phyloP scores from a whole-genome alignment of 1,140 invertebrate genomes.

The Heliconius hermathena region DNA sequence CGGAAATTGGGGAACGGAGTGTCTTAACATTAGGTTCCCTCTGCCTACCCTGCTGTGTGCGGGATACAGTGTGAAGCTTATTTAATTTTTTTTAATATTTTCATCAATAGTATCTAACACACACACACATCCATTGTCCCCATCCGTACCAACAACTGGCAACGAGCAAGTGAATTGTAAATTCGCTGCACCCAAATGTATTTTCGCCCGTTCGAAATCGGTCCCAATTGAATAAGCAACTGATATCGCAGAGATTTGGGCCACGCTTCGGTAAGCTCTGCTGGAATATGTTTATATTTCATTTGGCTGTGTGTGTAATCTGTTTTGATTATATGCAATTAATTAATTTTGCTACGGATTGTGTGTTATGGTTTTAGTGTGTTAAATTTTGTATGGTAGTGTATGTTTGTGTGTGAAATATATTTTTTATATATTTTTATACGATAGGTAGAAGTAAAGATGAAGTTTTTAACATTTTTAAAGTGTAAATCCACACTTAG shows the following conservation, averaged over 20 bases:
- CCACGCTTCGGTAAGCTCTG: slow-evolving; percentile 34
- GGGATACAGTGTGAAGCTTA: too few relatives aligned
- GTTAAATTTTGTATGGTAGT: background rate
- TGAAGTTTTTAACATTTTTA: too few relatives aligned
- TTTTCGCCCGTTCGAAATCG: slow-evolving; percentile 58
- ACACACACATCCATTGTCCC: slow-evolving; percentile 48
- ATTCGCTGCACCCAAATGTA: slow-evolving; percentile 57
- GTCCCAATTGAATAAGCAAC: slow-evolving; percentile 62
- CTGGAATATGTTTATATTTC: slow-evolving; percentile 33
- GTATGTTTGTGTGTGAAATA: background rate
- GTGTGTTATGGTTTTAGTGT: background rate
- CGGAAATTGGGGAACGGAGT: too few relatives aligned
- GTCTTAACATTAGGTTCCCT: too few relatives aligned
- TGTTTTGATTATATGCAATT: slow-evolving; percentile 16
- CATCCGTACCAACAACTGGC: slow-evolving; percentile 27
- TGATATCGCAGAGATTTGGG: slow-evolving; percentile 55
- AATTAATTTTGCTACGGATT: background rate
- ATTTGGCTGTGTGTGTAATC: slow-evolving; percentile 30
- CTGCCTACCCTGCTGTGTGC: too few relatives aligned
- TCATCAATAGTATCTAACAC: slow-evolving; percentile 13
- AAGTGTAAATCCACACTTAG: too few relatives aligned
- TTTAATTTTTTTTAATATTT: too few relatives aligned
- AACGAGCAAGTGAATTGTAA: slow-evolving; percentile 56
- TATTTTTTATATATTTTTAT: too few relatives aligned
- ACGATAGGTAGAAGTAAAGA: too few relatives aligned